Evolutionary conservation across 2,888 invertebrate species (phyloP).

Genomic region (Acrobasis consociella): DNA sequence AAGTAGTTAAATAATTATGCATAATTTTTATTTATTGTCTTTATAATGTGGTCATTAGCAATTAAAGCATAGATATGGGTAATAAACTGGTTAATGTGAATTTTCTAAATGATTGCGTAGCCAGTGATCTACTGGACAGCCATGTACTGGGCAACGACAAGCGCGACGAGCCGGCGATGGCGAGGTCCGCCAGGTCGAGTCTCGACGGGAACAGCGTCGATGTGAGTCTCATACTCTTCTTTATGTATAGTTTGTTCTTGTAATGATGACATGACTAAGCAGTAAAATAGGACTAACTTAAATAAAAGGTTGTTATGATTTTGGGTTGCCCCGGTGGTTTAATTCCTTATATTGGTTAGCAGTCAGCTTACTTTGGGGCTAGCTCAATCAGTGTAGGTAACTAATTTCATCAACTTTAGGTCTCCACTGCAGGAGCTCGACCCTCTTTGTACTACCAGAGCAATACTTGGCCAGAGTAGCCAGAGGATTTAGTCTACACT

Average conservation of each 20-base stretch:
- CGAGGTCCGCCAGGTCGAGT: conserved; percentile 70
- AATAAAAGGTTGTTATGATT: no score
- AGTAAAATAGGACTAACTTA: no score
- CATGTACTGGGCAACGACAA: conserved; percentile 76
- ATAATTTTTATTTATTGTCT: conserved; percentile 41
- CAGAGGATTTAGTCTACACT: no score
- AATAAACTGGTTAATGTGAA: conserved; percentile 72
- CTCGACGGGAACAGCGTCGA: conserved; percentile 76
- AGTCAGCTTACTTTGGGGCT: no score
- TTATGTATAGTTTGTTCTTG: conserved; percentile 19
- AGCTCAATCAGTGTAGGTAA: no score
- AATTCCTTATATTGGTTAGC: no score
- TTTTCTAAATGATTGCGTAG: conserved; percentile 71
- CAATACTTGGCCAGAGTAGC: no score
- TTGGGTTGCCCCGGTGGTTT: no score
- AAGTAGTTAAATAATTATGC: conserved; percentile 30
- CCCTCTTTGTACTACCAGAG: no score
- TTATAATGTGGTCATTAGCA: conserved; percentile 62
- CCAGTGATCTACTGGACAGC: conserved; percentile 78
- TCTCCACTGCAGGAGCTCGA: no score
- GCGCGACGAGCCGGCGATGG: conserved; percentile 65
- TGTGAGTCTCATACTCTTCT: conserved; percentile 54
- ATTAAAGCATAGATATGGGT: conserved; percentile 71
- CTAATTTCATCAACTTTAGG: no score
- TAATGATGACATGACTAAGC: no score